A percentile compares a stretch with the other conserved stretches of the same genome.
phyloP scores from a whole-genome alignment of 2,113 vertebrate genomes.

The Tetrao urogallus region DNA sequence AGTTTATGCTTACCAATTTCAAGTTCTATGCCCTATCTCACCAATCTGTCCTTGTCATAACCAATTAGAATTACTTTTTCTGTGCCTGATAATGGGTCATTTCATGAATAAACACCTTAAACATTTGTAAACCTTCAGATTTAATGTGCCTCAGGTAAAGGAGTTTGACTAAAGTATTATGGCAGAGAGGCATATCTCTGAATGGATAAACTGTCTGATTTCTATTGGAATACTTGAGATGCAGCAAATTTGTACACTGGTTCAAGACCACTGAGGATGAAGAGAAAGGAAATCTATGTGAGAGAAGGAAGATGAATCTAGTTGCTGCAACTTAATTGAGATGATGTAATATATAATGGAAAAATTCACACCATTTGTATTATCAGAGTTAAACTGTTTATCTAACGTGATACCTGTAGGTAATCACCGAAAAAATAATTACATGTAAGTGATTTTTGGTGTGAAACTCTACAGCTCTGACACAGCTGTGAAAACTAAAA shows the following conservation, averaged over 20 bases:
- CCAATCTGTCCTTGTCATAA: rapidly evolving
- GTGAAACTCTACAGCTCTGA: neutral
- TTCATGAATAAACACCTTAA: neutral
- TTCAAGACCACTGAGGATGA: neutral
- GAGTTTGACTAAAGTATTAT: neutral
- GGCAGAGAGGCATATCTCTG: neutral
- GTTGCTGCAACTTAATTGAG: neutral
- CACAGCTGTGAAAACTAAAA: neutral
- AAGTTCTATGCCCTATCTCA: neutral
- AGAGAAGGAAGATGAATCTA: neutral
- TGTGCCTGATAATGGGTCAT: neutral
- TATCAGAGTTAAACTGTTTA: neutral
- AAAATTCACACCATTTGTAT: neutral
- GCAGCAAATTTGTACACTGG: neutral
- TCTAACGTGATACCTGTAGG: neutral
- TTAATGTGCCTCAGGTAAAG: neutral
- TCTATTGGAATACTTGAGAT: neutral
- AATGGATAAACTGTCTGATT: neutral
- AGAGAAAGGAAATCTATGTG: neutral
- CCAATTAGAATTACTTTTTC: neutral
- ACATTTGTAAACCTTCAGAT: neutral
- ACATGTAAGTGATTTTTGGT: neutral
- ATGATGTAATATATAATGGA: neutral
- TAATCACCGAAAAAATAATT: neutral
- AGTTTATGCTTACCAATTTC: neutral